These are phyloP conservation scores for Leptoclinus maculatus DNA, from an alignment of 2,797 vertebrate species.

Conservation along the genomic window DNA sequence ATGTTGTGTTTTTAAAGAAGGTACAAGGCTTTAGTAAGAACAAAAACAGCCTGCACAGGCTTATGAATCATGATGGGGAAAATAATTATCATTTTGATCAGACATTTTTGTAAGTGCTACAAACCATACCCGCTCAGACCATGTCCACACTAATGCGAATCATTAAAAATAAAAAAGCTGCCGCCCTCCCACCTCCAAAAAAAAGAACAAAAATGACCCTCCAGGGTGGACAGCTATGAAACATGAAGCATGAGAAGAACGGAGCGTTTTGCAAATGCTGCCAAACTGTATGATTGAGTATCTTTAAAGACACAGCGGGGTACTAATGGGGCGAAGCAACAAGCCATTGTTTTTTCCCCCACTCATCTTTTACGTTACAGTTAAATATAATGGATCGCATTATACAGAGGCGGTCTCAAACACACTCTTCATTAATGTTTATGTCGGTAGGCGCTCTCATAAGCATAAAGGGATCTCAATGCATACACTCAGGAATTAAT, in stretches of 20 bases:
- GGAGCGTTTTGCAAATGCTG: constrained; percentile 13
- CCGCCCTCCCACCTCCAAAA: neutral
- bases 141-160: constrained; percentile 31
- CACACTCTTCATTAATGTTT: neutral
- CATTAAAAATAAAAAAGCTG: neutral
- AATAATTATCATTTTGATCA: constrained; percentile 29
- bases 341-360: neutral
- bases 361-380: neutral
- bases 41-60: neutral
- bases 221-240: constrained; percentile 28
- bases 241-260: neutral
- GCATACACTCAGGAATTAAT: neutral
- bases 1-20: constrained; percentile 10
- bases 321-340: neutral
- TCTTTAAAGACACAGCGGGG: constrained; percentile 14
- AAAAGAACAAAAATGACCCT: constrained; percentile 18
- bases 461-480: neutral
- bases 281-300: neutral
- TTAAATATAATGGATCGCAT: neutral
- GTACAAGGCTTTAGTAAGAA: neutral
- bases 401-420: neutral
- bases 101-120: neutral
- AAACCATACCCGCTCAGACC: constrained; percentile 5
- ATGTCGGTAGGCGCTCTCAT: neutral
- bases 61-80: constrained; percentile 18